Evolutionary conservation across 2,113 vertebrate genomes (phyloP), one percentile per base, ranked within the genome.

Genomic region (Capreolus pygargus): DNA sequence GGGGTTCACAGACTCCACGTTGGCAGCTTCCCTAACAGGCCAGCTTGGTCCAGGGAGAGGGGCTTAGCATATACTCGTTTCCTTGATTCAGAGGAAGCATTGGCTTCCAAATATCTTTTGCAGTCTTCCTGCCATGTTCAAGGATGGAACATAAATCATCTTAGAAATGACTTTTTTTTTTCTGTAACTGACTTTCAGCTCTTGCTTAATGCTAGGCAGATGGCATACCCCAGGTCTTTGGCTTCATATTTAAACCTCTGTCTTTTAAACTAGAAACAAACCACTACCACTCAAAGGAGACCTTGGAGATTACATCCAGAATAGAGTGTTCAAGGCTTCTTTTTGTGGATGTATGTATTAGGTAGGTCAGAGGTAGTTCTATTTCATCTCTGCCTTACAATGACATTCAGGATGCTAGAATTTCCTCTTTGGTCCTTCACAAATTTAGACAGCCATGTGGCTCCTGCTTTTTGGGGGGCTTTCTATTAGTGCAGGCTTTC

Each of bases 71-170:
- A 15, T 94, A 92, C 88, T 87, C 28, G 1, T 85, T 78, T 78
- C 87, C 81, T 96, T 97, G 97, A 86, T 92, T 97, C 98, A 96
- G 88, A 97, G 98, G 96, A 98, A 98, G 86, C 57, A 39, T 92
- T 96, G 90, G 28, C 98, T 98, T 96, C 81, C 88, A 97, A 88
- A 60, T 98, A 98, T 97, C 81, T 98, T 98, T 97, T 97, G 82
- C 97, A 98, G 89, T 94, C 86, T 97, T 98, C 90, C 74, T 61
- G 52, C 95, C 96, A 98, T 88, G 39, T 91, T 85, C 88, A 92
- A 96, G 94, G 58, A 96, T 64, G 43, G 89, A 89, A 54, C 90
- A 91, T 98, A 97, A 99, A 98, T 98, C 94, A 97, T 25, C 19
- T 70, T 86, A 10, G 11, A 78, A 95, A 54, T 17, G 39, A 64